These are phyloP conservation scores for Thecocarcelia acutangulata DNA, from an alignment of 2,888 invertebrate genomes.

Conservation along the genomic window DNA sequence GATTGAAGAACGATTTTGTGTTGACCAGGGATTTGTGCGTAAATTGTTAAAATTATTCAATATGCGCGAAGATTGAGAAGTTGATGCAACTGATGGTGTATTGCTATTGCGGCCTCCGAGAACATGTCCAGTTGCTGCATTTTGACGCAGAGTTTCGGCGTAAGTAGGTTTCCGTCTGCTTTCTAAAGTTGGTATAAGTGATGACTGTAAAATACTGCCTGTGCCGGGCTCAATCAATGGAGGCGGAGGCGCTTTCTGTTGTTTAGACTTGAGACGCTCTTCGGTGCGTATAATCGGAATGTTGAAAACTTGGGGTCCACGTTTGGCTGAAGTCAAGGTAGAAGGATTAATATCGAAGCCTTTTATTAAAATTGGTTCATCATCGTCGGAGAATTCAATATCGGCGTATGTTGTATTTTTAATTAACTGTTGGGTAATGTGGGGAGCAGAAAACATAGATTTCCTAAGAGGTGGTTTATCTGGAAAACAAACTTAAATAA, in stretches of 20 bases:
- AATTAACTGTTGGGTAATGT: constrained; percentile 71
- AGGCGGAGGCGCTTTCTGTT: constrained; percentile 72
- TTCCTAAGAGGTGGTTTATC: constrained; percentile 72
- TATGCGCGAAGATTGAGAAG: constrained; percentile 69
- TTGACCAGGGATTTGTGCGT: constrained; percentile 63
- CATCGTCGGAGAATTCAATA: constrained; percentile 79
- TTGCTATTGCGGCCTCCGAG: constrained; percentile 67
- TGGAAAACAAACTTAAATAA: constrained; percentile 11
- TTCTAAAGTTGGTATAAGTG: constrained; percentile 70
- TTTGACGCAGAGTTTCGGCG: constrained; percentile 66
- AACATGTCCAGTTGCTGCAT: constrained; percentile 45
- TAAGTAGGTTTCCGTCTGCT: constrained; percentile 66
- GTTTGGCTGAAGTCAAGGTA: constrained; percentile 33
- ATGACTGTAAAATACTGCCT: constrained; percentile 72
- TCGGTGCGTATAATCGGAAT: constrained; percentile 71
- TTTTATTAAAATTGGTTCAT: constrained; percentile 72
- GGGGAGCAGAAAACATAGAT: constrained; percentile 75
- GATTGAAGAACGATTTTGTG: constrained; percentile 70
- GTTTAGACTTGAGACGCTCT: constrained; percentile 43
- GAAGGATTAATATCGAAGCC: constrained; percentile 58
- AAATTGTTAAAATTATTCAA: constrained; percentile 66
- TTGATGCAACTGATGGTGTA: constrained; percentile 66
- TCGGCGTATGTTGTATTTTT: constrained; percentile 71
- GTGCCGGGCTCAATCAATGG: constrained; percentile 73
- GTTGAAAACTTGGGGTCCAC: constrained; percentile 68